Evolutionary conservation across 2,888 invertebrate species (phyloP), one percentile per base, ranked within the genome.

Genomic region (Caenorhabditis japonica): DNA sequence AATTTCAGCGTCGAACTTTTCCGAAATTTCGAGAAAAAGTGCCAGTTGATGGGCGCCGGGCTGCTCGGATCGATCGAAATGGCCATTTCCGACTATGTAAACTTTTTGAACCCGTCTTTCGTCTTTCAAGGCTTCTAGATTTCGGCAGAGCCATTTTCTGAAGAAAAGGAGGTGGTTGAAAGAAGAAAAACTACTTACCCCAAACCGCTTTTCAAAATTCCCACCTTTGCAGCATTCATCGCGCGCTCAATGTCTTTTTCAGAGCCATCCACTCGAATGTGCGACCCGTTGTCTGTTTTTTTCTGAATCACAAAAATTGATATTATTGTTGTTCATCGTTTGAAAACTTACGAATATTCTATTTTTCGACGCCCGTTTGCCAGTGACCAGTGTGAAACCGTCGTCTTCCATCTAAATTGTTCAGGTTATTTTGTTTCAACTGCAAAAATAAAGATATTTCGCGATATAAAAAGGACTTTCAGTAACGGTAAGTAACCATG

Each of bases 41-140:
- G 80, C 77, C n/a, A 82, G 43, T 43, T 82, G 82, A 53, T 75
- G 75, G 7, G 79, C 76, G 23, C 82, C 82, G 5, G 76, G 47
- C 34, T 77, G 61, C 19, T 41, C 46, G 2, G 43, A 21, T 7
- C 66, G 53, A 43, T 82, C 80, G 56, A 82, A 82, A 66, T 82
- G 76, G 1, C 82, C 82, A 38, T 82, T 82, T 43, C 82, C 82
- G 8, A 82, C 30, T 13, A 80, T 19, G n/a, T 60, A 52, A n/a
- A 80, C 61, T 15, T 43, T 52, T 49, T n/a, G 30, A 30, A 78
- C 34, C 17, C 52, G 34, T 13, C 38, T 39, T 27, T 46, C 27
- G n/a, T 25, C 36, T 30, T 36, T 21, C 36, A n/a, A 38, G 10
- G 1, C 13, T 38, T 39, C 23, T 23, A 62, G 25, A 21, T 53